Evolutionary conservation across 2,797 vertebrate species (phyloP), one percentile per base, ranked within the genome.

Genomic region (Chaetophractus vellerosus): DNA sequence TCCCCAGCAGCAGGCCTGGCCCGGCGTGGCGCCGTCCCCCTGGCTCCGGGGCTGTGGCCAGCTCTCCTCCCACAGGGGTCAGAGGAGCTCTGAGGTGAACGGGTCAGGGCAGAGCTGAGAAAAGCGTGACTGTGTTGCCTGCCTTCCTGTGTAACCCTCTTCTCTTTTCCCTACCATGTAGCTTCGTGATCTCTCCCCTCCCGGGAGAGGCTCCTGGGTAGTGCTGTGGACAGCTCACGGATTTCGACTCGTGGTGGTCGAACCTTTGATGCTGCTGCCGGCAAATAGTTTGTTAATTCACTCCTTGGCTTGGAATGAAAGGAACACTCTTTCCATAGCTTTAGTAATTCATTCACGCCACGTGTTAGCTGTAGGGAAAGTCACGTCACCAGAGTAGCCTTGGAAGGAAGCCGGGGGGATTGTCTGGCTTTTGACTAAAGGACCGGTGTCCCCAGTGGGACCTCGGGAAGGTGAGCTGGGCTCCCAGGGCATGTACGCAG

Each of bases 151-250:
- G 86, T 98, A 98, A 97, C 97, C 88, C 94, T 98, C 85, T 98
- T 98, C 87, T 98, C 97, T 98, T 97, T 98, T 98, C 97, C 91
- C 97, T 93, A 97, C 95, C 91, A 95, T 97, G 97, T 98, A 98
- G 98, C 81, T 14, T 97, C 92, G 68, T 84, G 96, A 86, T 84
- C 93, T 98, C 97, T 97, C 98, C 97, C 85, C 28, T 16, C n/a
- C 45, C 97, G 97, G 97, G 95, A 95, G 97, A 97, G 97, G 95
- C 97, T 97, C 94, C 95, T 98, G 97, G 81, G 74, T 78, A 89
- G 79, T 97, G 93, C 81, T 96, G 92, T n/a, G 89, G 86, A 69
- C 92, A 93, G 88, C 95, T 90, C 88, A 74, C 45, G 82, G 88
- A 68, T 90, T 98, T 97, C 52, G 94, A 96, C 97, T 97, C 97